Evolutionary conservation across 2,888 invertebrate genomes (phyloP).

Genomic region (Himalopsyche japonica): DNA sequence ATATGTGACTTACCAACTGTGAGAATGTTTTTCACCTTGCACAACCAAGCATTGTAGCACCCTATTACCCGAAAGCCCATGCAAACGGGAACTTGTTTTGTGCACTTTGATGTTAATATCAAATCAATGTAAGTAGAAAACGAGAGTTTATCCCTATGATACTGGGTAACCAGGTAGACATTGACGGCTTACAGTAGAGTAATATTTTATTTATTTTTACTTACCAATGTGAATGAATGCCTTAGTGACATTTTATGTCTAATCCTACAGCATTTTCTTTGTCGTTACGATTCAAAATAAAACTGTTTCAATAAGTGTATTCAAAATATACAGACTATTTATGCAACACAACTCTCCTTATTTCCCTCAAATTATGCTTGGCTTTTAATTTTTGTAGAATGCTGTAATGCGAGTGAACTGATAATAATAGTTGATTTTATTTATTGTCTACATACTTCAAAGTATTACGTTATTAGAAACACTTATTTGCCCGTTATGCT

Average conservation of each 20-base stretch:
- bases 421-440: too few species aligned
- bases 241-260: too few species aligned
- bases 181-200: not conserved
- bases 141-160: not conserved
- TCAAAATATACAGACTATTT: too few species aligned
- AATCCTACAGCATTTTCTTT: too few species aligned
- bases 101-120: constrained; percentile 36
- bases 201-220: not conserved
- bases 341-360: not conserved
- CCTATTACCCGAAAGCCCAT: constrained; percentile 24
- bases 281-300: too few species aligned
- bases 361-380: not conserved
- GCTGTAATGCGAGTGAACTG: not conserved
- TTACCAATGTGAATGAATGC: not conserved
- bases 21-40: constrained; percentile 14
- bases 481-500: too few species aligned
- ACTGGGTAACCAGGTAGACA: not conserved
- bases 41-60: constrained; percentile 22
- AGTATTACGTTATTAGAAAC: too few species aligned
- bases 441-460: too few species aligned
- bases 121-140: constrained; percentile 34
- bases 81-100: constrained; percentile 5
- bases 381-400: not conserved
- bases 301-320: too few species aligned
- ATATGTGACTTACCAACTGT: not conserved